Conservation (phyloP, 1,140 invertebrate species). For the Formica selysi region DNA sequence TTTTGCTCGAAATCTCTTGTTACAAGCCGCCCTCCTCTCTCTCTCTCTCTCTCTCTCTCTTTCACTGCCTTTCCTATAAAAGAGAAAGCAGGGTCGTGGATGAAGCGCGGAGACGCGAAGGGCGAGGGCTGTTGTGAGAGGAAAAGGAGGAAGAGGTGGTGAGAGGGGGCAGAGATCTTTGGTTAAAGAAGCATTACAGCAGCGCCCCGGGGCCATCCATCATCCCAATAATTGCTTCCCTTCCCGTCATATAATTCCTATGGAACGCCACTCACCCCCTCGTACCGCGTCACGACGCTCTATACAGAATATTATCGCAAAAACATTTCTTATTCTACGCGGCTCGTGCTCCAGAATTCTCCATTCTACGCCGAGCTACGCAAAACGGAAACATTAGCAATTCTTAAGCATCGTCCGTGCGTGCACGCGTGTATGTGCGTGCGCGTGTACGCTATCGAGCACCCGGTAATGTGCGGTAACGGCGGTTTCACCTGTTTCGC, state of each 20-base stretch:
- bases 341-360: conserved; percentile 34
- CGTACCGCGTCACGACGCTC: conserved; percentile 36
- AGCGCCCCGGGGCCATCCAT: conserved; percentile 85
- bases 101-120: conserved; percentile 44
- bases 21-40: background rate
- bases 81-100: conserved; percentile 53
- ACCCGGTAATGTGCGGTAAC: conserved; percentile 18
- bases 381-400: conserved; percentile 82
- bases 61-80: conserved; percentile 20
- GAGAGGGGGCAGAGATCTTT: conserved; percentile 78
- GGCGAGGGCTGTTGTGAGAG: conserved; percentile 63
- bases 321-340: conserved; percentile 65
- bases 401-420: conserved; percentile 83
- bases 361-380: conserved; percentile 23
- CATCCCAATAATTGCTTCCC: conserved; percentile 86
- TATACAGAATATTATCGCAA: conserved; percentile 58
- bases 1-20: conserved; percentile 56
- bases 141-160: conserved; percentile 68
- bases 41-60: background rate
- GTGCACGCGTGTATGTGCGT: conserved; percentile 79
- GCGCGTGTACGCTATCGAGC: conserved; percentile 70
- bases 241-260: conserved; percentile 85
- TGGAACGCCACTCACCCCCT: conserved; percentile 74
- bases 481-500: conserved; percentile 36
- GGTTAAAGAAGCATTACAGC: conserved; percentile 81